Evolutionary conservation across 2,888 invertebrate genomes (phyloP), one percentile per base, ranked within the genome.

Genomic region (Eumerus sabulonum): DNA sequence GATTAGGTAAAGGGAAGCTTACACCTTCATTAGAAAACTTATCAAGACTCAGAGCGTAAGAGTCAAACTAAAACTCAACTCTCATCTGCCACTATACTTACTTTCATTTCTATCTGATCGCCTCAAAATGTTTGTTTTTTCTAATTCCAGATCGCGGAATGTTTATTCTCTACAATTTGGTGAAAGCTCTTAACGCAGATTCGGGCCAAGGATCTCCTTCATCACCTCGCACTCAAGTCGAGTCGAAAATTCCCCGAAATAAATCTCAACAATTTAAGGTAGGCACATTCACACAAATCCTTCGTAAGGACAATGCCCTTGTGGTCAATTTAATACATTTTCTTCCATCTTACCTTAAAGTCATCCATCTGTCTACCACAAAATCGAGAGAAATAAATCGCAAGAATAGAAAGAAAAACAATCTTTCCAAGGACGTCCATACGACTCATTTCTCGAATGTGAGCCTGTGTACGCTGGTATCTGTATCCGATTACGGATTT

Each of bases 61-160:
- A n/a, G n/a, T n/a, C n/a, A n/a, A n/a, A n/a, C n/a, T n/a, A n/a
- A n/a, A n/a, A n/a, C n/a, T n/a, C n/a, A n/a, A n/a, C n/a, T 27
- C 2, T 27, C 2, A 27, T 7, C 27, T 27, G 27, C 27, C 27
- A 4, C 27, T 27, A 27, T 27, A 4, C 27, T 27, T 27, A 4
- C 27, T 27, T 27, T 27, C 9, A 5, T 40, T 40, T n/a, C 11
- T 40, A 13, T 0, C 48, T 74, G 79, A 74, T 45, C 74, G 79
- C n/a, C n/a, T n/a, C n/a, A n/a, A n/a, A n/a, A n/a, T n/a, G n/a
- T n/a, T n/a, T n/a, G n/a, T 9, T 40, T 40, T 40, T 40, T n/a
- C 11, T 40, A 13, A 54, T 79, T 73, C 1, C 48, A 79, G 79
- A 74, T 45, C 74, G 79, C 16, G 68, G 12, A n/a, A 16, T 54